Conservation (phyloP, 2,888 invertebrate species). For the Gryllus longicercus region DNA sequence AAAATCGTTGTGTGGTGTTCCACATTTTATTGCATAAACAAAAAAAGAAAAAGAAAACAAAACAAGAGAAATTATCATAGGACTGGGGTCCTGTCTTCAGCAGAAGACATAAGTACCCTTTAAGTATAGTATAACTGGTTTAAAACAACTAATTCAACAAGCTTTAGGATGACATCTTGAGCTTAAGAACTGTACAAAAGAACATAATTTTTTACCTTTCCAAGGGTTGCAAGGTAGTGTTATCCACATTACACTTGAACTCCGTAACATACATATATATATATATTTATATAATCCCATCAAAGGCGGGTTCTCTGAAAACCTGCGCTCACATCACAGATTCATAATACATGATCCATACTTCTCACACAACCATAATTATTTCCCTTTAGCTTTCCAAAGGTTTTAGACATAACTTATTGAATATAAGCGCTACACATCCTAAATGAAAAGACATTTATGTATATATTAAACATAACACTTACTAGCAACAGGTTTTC, state of each 20-base stretch:
- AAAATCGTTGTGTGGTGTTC: neutral
- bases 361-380: conserved; percentile 17
- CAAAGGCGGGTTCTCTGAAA: neutral
- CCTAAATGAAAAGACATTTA: conserved; percentile 2
- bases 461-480: neutral
- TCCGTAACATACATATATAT: neutral
- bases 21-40: no score
- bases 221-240: neutral
- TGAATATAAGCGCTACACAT: neutral
- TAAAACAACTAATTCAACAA: no score
- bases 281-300: neutral
- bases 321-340: neutral
- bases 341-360: no score
- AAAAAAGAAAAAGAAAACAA: no score
- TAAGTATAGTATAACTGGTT: no score
- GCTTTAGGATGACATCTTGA: neutral
- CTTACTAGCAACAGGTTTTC: conserved; percentile 6
- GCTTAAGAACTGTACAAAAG: neutral
- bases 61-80: no score
- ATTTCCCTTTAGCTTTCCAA: neutral
- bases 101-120: no score
- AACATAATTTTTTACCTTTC: no score
- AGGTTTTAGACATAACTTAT: neutral
- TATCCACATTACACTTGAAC: neutral
- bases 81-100: no score